These are phyloP conservation scores for Macroramphosus scolopax DNA, from an alignment of 2,797 vertebrate species.

Conservation along the genomic window DNA sequence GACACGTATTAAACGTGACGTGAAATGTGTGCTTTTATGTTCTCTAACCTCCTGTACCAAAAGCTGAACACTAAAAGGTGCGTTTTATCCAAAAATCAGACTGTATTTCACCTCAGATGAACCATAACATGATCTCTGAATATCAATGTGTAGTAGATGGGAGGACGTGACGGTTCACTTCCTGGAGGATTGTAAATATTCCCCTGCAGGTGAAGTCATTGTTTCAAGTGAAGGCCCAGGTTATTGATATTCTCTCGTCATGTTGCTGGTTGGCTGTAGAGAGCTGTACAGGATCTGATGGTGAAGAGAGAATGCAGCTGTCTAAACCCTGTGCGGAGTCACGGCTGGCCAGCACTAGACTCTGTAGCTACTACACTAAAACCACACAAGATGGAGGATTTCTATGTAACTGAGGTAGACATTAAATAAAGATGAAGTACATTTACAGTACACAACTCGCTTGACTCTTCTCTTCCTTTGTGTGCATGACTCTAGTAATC, in stretches of 20 bases:
- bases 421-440: conserved; percentile 82
- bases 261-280: conserved; percentile 43
- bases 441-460: conserved; percentile 75
- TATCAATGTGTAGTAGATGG: conserved; percentile 29
- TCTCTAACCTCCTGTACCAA: conserved; percentile 89
- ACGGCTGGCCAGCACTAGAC: conserved; percentile 46
- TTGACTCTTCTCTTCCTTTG: conserved; percentile 44
- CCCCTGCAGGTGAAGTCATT: conserved; percentile 28
- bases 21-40: conserved; percentile 76
- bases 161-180: conserved; percentile 30
- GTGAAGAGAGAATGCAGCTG: conserved; percentile 56
- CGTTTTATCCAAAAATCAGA: conserved; percentile 66
- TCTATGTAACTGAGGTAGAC: conserved; percentile 92
- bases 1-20: conserved; percentile 67
- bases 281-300: conserved; percentile 47
- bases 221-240: conserved; percentile 25
- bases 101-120: conserved; percentile 48
- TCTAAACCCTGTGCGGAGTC: conserved; percentile 49
- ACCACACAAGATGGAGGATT: conserved; percentile 85
- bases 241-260: conserved; percentile 51
- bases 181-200: conserved; percentile 17
- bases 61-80: conserved; percentile 79
- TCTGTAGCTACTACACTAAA: conserved; percentile 78
- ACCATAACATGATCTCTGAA: conserved; percentile 47
- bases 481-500: conserved; percentile 6